Evolutionary conservation across 2,888 invertebrate genomes (phyloP).

Genomic region (Seira ritae): DNA sequence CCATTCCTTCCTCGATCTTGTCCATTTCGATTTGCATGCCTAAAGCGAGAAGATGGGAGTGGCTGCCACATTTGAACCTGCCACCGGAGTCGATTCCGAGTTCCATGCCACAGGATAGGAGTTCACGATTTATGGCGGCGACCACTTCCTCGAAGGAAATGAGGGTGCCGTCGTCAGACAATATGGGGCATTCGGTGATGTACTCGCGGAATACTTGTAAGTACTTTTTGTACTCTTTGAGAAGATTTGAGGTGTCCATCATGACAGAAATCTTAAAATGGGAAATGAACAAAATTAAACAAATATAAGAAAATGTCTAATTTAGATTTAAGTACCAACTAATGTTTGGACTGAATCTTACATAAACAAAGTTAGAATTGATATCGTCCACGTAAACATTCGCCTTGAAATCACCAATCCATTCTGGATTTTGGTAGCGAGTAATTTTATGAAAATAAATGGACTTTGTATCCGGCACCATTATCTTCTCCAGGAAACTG

Average conservation of each 20-base stretch:
- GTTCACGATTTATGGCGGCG: conserved; percentile 86
- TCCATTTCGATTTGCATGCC: conserved; percentile 85
- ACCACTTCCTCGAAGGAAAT: conserved; percentile 84
- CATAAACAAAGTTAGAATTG: conserved; percentile 89
- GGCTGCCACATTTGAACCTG: conserved; percentile 85
- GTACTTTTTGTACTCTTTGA: conserved; percentile 81
- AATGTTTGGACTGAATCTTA: no score
- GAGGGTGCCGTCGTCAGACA: conserved; percentile 76
- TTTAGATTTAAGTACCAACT: no score
- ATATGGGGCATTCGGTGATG: conserved; percentile 85
- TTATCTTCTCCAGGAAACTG: conserved; percentile 83
- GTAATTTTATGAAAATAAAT: conserved; percentile 68
- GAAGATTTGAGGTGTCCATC: conserved; percentile 82
- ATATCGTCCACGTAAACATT: conserved; percentile 82
- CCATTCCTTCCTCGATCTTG: conserved; percentile 85
- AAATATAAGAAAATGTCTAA: no score
- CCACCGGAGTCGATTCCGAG: conserved; percentile 81
- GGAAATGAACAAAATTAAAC: no score
- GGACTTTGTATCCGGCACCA: conserved; percentile 84
- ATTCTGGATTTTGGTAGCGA: conserved; percentile 67
- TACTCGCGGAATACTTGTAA: conserved; percentile 86
- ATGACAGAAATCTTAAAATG: conserved; percentile 83
- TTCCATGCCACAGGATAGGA: conserved; percentile 80
- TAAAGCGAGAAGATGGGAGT: conserved; percentile 82
- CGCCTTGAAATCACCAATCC: conserved; percentile 67